Evolutionary conservation across 2,113 vertebrate species (phyloP).

Genomic region (Hydrochoerus hydrochaeris): DNA sequence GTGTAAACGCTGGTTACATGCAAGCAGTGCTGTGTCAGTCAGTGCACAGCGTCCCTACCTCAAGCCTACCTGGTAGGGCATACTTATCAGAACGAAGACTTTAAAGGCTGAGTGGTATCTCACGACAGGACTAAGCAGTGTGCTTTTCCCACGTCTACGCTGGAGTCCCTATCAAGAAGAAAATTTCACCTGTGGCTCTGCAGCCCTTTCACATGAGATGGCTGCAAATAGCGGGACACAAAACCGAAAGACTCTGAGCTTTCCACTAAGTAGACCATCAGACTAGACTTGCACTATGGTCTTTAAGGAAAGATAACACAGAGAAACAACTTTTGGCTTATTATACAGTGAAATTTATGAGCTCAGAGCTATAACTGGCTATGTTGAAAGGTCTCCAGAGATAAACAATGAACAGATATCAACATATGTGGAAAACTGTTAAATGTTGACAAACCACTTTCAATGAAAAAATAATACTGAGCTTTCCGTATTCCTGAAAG

Average conservation of each 20-base stretch:
- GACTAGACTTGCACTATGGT: background rate
- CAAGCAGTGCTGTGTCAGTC: background rate
- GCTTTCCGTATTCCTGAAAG: background rate
- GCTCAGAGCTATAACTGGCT: background rate
- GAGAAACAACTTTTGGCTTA: background rate
- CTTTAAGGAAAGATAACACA: background rate
- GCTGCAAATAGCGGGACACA: background rate
- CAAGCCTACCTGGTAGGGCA: too few relatives aligned
- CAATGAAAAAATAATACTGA: background rate
- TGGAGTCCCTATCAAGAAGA: too few relatives aligned
- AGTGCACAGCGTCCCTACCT: fast-evolving
- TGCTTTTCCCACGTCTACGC: fast-evolving
- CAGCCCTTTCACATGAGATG: background rate
- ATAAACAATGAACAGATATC: background rate
- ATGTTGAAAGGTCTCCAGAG: background rate
- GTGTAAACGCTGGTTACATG: background rate
- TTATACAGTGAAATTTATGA: background rate
- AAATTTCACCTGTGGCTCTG: fast-evolving
- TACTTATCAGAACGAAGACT: background rate
- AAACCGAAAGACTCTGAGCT: background rate
- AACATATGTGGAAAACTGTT: background rate
- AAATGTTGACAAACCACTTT: background rate
- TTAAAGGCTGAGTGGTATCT: background rate
- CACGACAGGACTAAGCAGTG: fast-evolving
- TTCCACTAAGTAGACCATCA: background rate